Conservation (phyloP, 1,140 invertebrate species). For the Microvelia longipes region DNA sequence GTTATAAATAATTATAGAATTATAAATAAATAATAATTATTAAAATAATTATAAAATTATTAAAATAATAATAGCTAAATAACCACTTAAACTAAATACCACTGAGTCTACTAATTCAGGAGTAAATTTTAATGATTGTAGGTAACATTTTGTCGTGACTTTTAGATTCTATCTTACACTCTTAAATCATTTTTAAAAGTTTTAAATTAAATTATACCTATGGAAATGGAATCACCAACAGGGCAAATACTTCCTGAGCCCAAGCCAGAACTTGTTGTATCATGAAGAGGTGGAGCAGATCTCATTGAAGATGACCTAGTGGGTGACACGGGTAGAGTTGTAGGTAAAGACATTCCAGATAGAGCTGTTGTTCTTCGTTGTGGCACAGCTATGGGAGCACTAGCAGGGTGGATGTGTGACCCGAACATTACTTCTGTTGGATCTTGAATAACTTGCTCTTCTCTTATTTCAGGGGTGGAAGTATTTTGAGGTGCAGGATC, state of each 20-base stretch:
- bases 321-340: constrained; percentile 14
- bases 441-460: neutral
- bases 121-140: too few relatives aligned
- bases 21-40: too few relatives aligned
- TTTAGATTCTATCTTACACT: too few relatives aligned
- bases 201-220: constrained; percentile 10
- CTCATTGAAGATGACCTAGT: constrained; percentile 2
- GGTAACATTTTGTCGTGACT: too few relatives aligned
- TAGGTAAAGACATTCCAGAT: constrained; percentile 9
- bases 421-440: neutral
- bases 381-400: constrained; percentile 8
- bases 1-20: too few relatives aligned
- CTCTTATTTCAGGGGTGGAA: neutral
- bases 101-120: too few relatives aligned
- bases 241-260: constrained; percentile 15
- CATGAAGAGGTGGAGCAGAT: constrained; percentile 14
- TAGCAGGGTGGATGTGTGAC: constrained; percentile 3
- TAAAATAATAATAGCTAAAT: too few relatives aligned
- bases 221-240: constrained; percentile 1
- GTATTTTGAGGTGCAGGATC: neutral
- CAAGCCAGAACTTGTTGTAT: constrained; percentile 15
- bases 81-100: too few relatives aligned
- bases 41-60: too few relatives aligned
- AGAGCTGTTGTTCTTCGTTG: neutral
- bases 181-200: too few relatives aligned